Evolutionary conservation across 2,888 invertebrate genomes (phyloP), one percentile per base, ranked within the genome.

Genomic region (Apamea monoglypha): DNA sequence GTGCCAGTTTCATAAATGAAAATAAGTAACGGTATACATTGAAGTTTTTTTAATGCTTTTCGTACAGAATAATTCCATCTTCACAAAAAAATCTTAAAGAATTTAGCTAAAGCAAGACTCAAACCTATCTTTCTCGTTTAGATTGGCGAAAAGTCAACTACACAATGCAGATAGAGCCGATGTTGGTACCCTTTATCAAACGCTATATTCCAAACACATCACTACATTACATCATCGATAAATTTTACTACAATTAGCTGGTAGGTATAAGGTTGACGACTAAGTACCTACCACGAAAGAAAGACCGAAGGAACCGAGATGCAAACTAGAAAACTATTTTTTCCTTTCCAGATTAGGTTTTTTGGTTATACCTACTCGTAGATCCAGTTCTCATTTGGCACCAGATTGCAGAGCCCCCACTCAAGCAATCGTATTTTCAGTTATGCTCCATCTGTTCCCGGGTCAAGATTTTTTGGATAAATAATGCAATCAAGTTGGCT

Each of bases 1-100:
- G 74, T 79, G 53, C 40, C 53, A 80, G 40, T 68, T 74, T 74
- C n/a, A 76, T 73, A 76, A 76, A 81, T 76, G 21, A 76, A 71
- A 67, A 53, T 73, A 61, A 64, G 50, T 73, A 56, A 73, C 50
- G 44, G 53, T 72, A 61, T 59, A 61, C 8, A 53, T 69, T 50
- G 63, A 40, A 61, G 71, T 84, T 76, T 83, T 69, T 76, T 25
- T 14, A 6, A 61, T 16, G 47, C 21, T 5, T 4, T 29, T n/a
- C 1, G 32, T 32, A 36, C 14, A 6, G 6, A 40, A 18, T 40
- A 36, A 25, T 25, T 36, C 25, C 25, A 36, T 10, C 8, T 10
- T 10, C 10, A 21, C 21, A 53, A 53, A 21, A 53, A 50, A 21
- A 25, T 16, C n/a, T 29, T 40, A 29, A 16, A 10, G 8, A 44